Percentiles rank a stretch among this genome's conserved stretches.
phyloP scores from a whole-genome alignment of 2,113 vertebrate genomes.

The Plecturocebus donacophilus region DNA sequence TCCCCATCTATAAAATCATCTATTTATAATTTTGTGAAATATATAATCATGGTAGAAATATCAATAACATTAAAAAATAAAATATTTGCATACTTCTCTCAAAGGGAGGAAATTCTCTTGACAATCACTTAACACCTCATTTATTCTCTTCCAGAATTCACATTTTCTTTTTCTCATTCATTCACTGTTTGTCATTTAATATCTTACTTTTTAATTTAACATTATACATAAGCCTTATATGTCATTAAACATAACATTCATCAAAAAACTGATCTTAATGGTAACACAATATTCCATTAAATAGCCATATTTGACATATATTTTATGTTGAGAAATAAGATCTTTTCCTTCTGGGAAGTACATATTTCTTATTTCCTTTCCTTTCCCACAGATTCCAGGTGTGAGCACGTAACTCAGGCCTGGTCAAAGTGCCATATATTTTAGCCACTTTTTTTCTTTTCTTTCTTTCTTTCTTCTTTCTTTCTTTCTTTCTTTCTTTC shows the following conservation, averaged over 20 bases:
- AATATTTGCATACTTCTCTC: neutral
- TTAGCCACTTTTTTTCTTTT: neutral
- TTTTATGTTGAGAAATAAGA: constrained; percentile 38
- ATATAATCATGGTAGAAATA: neutral
- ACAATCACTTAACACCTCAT: neutral
- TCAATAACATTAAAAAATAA: neutral
- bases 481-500: too few relatives aligned
- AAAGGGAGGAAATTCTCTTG: neutral
- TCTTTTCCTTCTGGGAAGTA: constrained; percentile 21
- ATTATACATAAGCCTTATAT: neutral
- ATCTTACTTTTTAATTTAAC: neutral
- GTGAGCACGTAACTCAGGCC: neutral
- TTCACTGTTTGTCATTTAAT: neutral
- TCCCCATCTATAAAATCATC: neutral
- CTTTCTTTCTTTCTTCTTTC: neutral
- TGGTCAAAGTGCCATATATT: neutral
- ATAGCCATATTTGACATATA: neutral
- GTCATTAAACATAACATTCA: constrained; percentile 11
- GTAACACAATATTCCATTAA: constrained; percentile 25
- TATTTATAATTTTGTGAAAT: neutral
- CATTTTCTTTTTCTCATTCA: neutral
- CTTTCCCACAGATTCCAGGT: neutral
- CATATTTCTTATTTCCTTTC: neutral
- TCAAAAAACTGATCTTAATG: constrained; percentile 8
- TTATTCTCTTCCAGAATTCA: neutral